Evolutionary conservation across 2,888 invertebrate genomes (phyloP).

Genomic region (Drosophila eohydei): DNA sequence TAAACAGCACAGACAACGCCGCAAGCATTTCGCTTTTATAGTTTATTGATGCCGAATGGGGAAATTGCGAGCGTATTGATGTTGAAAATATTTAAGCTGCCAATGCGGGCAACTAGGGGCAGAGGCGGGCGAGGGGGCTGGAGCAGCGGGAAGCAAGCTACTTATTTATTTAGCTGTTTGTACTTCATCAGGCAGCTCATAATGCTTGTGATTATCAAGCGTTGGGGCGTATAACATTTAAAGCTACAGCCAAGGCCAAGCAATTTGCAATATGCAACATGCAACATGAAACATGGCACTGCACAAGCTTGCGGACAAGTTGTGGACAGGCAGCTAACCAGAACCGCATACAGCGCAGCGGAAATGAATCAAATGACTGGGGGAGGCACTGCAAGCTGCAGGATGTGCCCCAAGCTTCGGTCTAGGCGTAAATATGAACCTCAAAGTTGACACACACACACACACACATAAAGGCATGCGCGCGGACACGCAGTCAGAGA

Average conservation of each 20-base stretch:
- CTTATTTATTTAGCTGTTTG: conserved; percentile 72
- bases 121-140: not conserved
- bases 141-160: conserved; percentile 22
- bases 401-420: conserved; percentile 15
- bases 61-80: conserved; percentile 71
- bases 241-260: conserved; percentile 38
- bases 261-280: conserved; percentile 22
- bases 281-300: conserved; percentile 21
- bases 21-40: conserved; percentile 76
- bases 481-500: not conserved
- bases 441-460: conserved; percentile 50
- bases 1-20: conserved; percentile 61
- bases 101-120: conserved; percentile 34
- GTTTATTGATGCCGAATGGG: conserved; percentile 77
- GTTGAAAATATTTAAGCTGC: conserved; percentile 69
- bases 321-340: conserved; percentile 54
- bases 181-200: conserved; percentile 74
- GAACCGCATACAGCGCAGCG: conserved; percentile 52
- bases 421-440: conserved; percentile 46
- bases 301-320: conserved; percentile 59
- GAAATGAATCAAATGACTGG: conserved; percentile 70
- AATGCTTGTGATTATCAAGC: conserved; percentile 65
- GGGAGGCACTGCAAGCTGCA: conserved; percentile 1
- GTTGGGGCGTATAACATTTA: conserved; percentile 57
- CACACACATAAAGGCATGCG: conserved; percentile 13